phyloP scores from a whole-genome alignment of 2,888 invertebrate genomes.

The Ernsta delagoae region DNA sequence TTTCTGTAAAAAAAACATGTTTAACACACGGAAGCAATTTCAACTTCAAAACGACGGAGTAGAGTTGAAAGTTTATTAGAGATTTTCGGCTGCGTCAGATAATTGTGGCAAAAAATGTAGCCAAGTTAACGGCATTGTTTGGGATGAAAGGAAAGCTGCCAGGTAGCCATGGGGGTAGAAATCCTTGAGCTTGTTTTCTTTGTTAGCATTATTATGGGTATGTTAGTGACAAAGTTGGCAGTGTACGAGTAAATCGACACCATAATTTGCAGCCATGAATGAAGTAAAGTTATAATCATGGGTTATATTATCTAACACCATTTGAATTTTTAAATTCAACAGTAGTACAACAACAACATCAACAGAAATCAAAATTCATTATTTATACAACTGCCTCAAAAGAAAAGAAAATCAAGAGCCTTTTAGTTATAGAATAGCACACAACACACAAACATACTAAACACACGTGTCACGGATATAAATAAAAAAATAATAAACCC shows the following conservation, averaged over 20 bases:
- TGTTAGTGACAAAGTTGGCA: slow-evolving; percentile 47
- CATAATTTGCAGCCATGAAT: not conserved
- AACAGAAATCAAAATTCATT: no score
- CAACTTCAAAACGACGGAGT: slow-evolving; percentile 5
- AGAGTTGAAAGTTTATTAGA: slow-evolving; percentile 16
- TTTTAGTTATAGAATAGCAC: no score
- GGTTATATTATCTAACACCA: no score
- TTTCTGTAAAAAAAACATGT: slow-evolving; percentile 41
- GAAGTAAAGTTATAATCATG: not conserved
- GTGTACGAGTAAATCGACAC: slow-evolving; percentile 5
- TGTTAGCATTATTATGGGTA: slow-evolving; percentile 42
- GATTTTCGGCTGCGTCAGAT: slow-evolving; percentile 41
- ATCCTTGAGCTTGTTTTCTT: slow-evolving; percentile 38
- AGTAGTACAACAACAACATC: no score
- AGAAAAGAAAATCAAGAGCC: no score
- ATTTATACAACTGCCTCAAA: no score
- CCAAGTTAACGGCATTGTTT: slow-evolving; percentile 60
- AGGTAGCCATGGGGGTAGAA: slow-evolving; percentile 69
- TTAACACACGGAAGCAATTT: not conserved
- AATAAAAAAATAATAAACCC: no score
- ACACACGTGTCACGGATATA: no score
- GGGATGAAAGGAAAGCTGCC: slow-evolving; percentile 63
- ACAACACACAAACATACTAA: no score
- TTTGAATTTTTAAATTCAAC: no score
- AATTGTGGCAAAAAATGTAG: slow-evolving; percentile 55